A percentile compares a stretch with the other conserved stretches of the same genome.
Evolutionary conservation across 2,113 vertebrate genomes (phyloP).

Genomic region (Trichomycterus rosablanca): DNA sequence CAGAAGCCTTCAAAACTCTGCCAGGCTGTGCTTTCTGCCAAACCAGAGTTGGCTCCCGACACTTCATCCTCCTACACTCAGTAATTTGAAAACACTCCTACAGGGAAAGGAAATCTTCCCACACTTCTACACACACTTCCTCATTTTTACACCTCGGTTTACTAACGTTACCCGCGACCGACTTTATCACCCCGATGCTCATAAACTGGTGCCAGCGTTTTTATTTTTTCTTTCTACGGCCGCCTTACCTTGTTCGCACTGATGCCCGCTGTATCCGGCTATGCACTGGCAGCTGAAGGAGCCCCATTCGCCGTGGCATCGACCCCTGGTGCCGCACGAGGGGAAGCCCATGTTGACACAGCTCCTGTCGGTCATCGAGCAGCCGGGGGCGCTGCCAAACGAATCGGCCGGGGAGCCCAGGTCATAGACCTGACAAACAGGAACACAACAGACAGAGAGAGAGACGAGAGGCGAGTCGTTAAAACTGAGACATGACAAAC

Average conservation of each 20-base stretch:
- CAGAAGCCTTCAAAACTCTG: slow-evolving; percentile 9
- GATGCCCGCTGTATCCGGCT: slow-evolving; percentile 73
- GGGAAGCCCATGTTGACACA: slow-evolving; percentile 77
- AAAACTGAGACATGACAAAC: too few species aligned
- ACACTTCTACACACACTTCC: not conserved
- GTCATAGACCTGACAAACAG: slow-evolving; percentile 70
- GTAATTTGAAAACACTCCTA: slow-evolving; percentile 18
- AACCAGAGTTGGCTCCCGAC: slow-evolving; percentile 14
- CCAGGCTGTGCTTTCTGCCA: slow-evolving; percentile 22
- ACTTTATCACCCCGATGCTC: slow-evolving; percentile 9
- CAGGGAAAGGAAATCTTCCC: not conserved
- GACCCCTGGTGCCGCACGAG: slow-evolving; percentile 73
- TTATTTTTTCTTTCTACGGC: not conserved
- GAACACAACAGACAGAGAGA: not conserved
- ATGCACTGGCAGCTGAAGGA: slow-evolving; percentile 80
- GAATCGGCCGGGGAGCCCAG: slow-evolving; percentile 77
- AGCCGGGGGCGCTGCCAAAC: slow-evolving; percentile 76
- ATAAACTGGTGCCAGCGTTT: not conserved
- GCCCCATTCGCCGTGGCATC: slow-evolving; percentile 78
- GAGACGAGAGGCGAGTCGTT: too few species aligned
- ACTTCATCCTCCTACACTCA: slow-evolving; percentile 33
- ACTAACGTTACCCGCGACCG: not conserved
- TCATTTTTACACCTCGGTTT: slow-evolving; percentile 11
- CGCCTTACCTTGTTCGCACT: slow-evolving; percentile 76
- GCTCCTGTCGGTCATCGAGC: slow-evolving; percentile 71